Percentiles rank a stretch among this genome's conserved stretches.
These are phyloP conservation scores for Sitta europaea DNA, from an alignment of 2,113 vertebrate species.

Conservation along the genomic window DNA sequence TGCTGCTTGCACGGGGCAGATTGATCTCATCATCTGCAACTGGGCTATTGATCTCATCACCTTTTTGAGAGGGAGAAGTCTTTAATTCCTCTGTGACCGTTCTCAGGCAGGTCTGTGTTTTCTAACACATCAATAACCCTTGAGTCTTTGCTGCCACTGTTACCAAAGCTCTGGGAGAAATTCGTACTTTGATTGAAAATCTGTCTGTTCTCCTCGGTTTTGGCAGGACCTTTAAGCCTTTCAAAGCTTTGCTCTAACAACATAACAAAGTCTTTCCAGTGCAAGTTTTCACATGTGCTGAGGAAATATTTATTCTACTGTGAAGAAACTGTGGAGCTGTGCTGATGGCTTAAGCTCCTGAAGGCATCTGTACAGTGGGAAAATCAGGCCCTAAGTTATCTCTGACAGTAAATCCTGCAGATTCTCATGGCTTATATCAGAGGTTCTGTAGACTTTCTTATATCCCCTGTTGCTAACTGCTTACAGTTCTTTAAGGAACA, in stretches of 20 bases:
- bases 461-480: neutral
- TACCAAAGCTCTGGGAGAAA: neutral
- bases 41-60: neutral
- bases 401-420: neutral
- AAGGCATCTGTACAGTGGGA: neutral
- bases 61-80: neutral
- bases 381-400: neutral
- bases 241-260: neutral
- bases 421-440: neutral
- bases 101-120: neutral
- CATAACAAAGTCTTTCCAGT: neutral
- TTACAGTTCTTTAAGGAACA: neutral
- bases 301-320: neutral
- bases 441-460: neutral
- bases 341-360: neutral
- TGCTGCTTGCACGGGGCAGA: neutral
- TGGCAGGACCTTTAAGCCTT: neutral
- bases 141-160: neutral
- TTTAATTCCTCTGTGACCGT: neutral
- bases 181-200: neutral
- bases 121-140: neutral
- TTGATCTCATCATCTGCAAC: neutral
- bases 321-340: neutral
- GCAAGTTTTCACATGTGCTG: neutral
- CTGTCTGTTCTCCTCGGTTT: neutral